Percentiles rank a stretch among this genome's conserved stretches.
Evolutionary conservation across 2,797 vertebrate species (phyloP).

Genomic region (Amniataba percoides): DNA sequence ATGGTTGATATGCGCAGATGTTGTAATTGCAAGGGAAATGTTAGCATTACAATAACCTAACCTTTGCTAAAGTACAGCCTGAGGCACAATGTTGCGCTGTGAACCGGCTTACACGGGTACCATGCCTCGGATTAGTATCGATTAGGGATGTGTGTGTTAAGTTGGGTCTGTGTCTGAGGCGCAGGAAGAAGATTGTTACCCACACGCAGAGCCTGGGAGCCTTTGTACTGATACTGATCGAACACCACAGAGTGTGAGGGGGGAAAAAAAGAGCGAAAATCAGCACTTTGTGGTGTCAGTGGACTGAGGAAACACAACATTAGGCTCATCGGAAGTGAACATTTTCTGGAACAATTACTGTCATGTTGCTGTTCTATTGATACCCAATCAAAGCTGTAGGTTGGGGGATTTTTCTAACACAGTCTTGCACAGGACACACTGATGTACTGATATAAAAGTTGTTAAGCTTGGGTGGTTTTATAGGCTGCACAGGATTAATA

Average conservation of each 20-base stretch:
- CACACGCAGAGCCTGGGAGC: slow-evolving; percentile 23
- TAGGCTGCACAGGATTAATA: neutral
- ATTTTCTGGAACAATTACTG: neutral
- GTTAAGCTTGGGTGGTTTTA: neutral
- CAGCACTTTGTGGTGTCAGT: neutral
- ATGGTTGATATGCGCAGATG: slow-evolving; percentile 30
- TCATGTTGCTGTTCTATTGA: neutral
- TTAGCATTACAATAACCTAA: slow-evolving; percentile 31
- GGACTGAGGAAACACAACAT: neutral
- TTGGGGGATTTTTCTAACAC: slow-evolving; percentile 22
- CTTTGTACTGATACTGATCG: slow-evolving; percentile 22
- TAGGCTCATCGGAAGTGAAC: neutral
- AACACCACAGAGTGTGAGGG: slow-evolving; percentile 6
- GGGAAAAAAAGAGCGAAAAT: neutral
- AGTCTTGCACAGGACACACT: neutral
- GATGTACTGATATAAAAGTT: neutral
- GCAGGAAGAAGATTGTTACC: slow-evolving; percentile 27
- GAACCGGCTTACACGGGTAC: slow-evolving; percentile 27
- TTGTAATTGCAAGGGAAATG: slow-evolving; percentile 27
- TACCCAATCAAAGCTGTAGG: slow-evolving; percentile 10
- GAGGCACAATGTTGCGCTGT: slow-evolving; percentile 38
- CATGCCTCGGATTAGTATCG: slow-evolving; percentile 58
- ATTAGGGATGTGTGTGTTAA: slow-evolving; percentile 48
- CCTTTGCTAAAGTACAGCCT: slow-evolving; percentile 48
- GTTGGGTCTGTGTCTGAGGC: slow-evolving; percentile 24